Evolutionary conservation across 1,140 invertebrate species (phyloP).

Genomic region (Tetragonula clypearis): DNA sequence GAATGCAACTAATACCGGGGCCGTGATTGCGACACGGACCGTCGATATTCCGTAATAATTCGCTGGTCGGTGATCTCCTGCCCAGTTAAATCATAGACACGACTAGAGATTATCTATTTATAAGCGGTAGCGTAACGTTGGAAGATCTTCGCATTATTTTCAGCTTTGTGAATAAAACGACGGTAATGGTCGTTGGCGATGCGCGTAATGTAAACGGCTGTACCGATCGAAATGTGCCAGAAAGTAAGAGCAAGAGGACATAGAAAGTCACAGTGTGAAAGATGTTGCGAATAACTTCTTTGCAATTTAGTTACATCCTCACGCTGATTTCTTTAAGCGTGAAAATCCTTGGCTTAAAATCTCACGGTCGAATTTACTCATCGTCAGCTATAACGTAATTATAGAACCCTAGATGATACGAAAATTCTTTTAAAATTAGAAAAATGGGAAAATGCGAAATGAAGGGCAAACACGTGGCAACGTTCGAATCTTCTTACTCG

Average conservation of each 20-base stretch:
- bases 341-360: not conserved
- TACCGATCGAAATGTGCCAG: not conserved
- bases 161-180: too few relatives aligned
- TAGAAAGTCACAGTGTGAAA: not conserved
- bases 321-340: not conserved
- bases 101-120: constrained; percentile 54
- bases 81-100: constrained; percentile 20
- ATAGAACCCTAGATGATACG: not conserved
- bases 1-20: constrained; percentile 46
- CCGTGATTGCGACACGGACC: constrained; percentile 45
- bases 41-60: constrained; percentile 29
- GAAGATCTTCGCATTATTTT: not conserved
- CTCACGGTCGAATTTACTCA: not conserved
- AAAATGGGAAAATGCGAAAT: not conserved
- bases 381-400: not conserved
- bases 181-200: not conserved
- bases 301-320: not conserved
- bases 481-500: not conserved
- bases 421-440: not conserved
- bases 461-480: not conserved
- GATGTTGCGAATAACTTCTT: not conserved
- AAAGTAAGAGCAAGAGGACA: not conserved
- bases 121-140: not conserved
- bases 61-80: constrained; percentile 46
- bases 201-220: too few relatives aligned